Evolutionary conservation across 2,797 vertebrate species (phyloP).

Genomic region (Schizopygopsis pylzovi): DNA sequence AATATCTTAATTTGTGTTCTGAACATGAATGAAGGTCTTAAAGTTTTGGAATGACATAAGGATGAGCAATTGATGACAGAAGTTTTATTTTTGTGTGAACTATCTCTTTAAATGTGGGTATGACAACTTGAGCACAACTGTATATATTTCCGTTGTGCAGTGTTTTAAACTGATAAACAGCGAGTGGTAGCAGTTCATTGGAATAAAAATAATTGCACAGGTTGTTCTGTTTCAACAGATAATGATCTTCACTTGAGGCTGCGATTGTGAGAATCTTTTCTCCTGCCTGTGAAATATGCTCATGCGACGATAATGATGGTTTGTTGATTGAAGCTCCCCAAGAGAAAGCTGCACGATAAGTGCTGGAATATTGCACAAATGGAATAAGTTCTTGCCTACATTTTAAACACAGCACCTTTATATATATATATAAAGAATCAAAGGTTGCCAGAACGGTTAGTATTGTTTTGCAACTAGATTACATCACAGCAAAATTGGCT

Average conservation of each 20-base stretch:
- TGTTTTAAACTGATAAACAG: slow-evolving; percentile 42
- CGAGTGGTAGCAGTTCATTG: slow-evolving; percentile 31
- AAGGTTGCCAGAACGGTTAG: slow-evolving; percentile 16
- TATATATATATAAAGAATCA: slow-evolving; percentile 8
- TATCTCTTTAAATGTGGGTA: neutral
- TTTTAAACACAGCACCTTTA: slow-evolving; percentile 30
- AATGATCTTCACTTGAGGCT: slow-evolving; percentile 56
- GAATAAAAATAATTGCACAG: slow-evolving; percentile 54
- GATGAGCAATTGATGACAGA: neutral
- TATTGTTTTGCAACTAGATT: slow-evolving; percentile 45
- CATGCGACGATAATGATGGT: slow-evolving; percentile 41
- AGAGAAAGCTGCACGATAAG: slow-evolving; percentile 31
- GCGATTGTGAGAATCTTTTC: slow-evolving; percentile 43
- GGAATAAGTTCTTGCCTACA: neutral
- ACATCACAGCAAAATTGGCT: slow-evolving; percentile 29
- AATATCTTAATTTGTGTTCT: neutral
- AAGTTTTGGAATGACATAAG: neutral
- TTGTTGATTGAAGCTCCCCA: slow-evolving; percentile 47
- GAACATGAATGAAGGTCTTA: neutral
- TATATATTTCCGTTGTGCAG: neutral
- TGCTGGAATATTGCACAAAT: neutral
- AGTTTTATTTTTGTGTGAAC: neutral
- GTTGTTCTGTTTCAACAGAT: slow-evolving; percentile 55
- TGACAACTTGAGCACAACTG: neutral
- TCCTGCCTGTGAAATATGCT: slow-evolving; percentile 41